A percentile compares a stretch with the other conserved stretches of the same genome.
Conservation (phyloP, 2,888 invertebrate genomes). For the Acanthoscelides obtectus region DNA sequence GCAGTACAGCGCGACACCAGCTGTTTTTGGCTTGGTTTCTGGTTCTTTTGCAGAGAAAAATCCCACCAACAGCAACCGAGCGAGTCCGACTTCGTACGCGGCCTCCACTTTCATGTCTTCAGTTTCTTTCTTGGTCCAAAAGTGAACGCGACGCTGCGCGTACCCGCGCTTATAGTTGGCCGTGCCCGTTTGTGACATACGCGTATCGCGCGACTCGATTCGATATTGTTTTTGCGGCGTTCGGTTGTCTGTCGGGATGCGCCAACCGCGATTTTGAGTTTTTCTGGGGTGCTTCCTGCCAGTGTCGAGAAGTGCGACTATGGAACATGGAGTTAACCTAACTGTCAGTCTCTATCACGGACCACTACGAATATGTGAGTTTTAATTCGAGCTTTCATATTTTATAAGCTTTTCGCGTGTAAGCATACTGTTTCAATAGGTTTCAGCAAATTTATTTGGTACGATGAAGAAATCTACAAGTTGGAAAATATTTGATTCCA, state of each 20-base stretch:
- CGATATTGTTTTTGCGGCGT: constrained; percentile 2
- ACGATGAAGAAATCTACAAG: no score
- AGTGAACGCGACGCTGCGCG: constrained; percentile 14
- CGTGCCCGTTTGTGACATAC: background rate
- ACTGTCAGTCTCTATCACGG: constrained; percentile 8
- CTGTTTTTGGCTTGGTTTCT: background rate
- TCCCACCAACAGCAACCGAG: constrained; percentile 2
- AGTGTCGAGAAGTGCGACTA: constrained; percentile 14
- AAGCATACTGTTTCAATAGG: no score
- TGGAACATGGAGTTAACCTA: constrained; percentile 19
- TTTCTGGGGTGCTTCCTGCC: constrained; percentile 4
- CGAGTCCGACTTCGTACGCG: constrained; percentile 8
- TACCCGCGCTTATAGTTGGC: constrained; percentile 8
- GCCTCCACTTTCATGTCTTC: constrained; percentile 20
- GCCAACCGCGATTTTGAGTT: constrained; percentile 1
- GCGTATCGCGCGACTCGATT: background rate
- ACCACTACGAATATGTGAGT: constrained; percentile 18
- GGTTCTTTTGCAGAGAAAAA: background rate
- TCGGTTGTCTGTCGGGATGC: constrained; percentile 13
- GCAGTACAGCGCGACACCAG: background rate
- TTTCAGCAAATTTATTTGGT: no score
- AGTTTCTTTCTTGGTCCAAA: constrained; percentile 16
- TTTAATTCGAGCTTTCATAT: no score
- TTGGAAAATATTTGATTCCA: no score
- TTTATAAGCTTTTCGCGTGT: no score